These are phyloP conservation scores for Phymatocera aterrima DNA, from an alignment of 2,888 invertebrate species.

Conservation along the genomic window DNA sequence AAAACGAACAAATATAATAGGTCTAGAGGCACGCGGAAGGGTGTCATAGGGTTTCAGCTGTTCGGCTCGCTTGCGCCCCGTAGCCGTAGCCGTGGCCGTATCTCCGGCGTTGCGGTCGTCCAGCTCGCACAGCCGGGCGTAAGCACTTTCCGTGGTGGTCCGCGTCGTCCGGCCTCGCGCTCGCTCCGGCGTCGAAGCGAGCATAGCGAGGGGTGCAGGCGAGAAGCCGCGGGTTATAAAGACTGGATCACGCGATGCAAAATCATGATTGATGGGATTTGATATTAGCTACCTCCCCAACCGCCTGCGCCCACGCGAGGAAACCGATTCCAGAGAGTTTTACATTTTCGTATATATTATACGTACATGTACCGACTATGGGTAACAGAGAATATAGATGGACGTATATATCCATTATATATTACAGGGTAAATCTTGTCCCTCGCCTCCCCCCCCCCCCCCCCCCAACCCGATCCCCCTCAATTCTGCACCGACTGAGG, in stretches of 20 bases:
- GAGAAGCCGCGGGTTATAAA: conserved; percentile 55
- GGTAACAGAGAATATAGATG: not conserved
- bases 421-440: conserved; percentile 7
- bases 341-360: not conserved
- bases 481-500: too few relatives aligned
- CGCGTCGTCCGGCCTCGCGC: not conserved
- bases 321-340: conserved; percentile 32
- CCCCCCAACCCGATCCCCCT: too few relatives aligned
- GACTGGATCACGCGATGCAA: conserved; percentile 58
- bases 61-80: too few relatives aligned
- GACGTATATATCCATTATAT: not conserved
- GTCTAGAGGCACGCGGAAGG: conserved; percentile 63
- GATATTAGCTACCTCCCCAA: conserved; percentile 51
- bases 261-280: conserved; percentile 56
- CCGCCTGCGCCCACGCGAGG: conserved; percentile 50
- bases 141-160: not conserved
- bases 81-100: too few relatives aligned
- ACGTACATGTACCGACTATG: not conserved
- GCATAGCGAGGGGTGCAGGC: conserved; percentile 41
- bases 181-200: too few relatives aligned
- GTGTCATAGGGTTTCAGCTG: conserved; percentile 50
- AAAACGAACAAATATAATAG: conserved; percentile 62
- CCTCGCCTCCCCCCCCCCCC: not conserved
- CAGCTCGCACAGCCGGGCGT: not conserved
- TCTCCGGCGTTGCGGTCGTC: not conserved